Base-by-base conservation (phyloP, 2,113 vertebrate genomes). In the Sinocyclocheilus grahami region DNA sequence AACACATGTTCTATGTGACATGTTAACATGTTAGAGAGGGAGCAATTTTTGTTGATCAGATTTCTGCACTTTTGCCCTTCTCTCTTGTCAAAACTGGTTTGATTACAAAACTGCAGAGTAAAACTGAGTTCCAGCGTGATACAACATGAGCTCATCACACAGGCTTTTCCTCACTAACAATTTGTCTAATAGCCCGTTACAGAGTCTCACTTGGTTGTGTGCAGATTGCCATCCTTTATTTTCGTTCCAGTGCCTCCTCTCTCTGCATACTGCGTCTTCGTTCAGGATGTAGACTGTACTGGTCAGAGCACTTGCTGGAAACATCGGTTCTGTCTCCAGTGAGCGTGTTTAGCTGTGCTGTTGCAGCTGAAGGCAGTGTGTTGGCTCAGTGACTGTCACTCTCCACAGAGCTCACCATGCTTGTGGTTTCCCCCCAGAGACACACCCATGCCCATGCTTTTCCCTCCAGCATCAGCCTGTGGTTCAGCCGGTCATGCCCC, bases 351-450 rank as follows among this genome's bases (percentile, higher is more conserved):
- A 82, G 71, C 78, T 86, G 30, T 67, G 27, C 42, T 12, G 37
- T 39, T 83, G 30, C 16, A 76, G 75, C 33, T 65, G 20, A 51
- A 71, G 80, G 78, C 60, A 65, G 10, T 48, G 37, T 6, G 22
- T 24, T 6, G 63, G 30, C 46, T 79, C 85, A 85, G 22, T 55
- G 83, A 22, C 20, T 84, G 86, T 87, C 76, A 87, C 33, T 78
- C 79, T 83, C 82, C 60, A 82, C 82, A 82, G 63, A 37, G 24
- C 78, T 78, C 81, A 84, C 53, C 62, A 20, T 84, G 74, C 63
- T 82, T 83, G 30, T 42, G 16, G 65, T 63, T 65, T 85, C 30
- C 77, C 85, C 78, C 62, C 39, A 51, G 84, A 72, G 86, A 90
- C 30, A 63, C 51, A 51, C 80, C 27, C 27, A 27, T 83, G 82